A percentile compares a stretch with the other conserved stretches of the same genome.
These are phyloP conservation scores for Nesoenas mayeri DNA, from an alignment of 2,113 vertebrate genomes.

Conservation along the genomic window DNA sequence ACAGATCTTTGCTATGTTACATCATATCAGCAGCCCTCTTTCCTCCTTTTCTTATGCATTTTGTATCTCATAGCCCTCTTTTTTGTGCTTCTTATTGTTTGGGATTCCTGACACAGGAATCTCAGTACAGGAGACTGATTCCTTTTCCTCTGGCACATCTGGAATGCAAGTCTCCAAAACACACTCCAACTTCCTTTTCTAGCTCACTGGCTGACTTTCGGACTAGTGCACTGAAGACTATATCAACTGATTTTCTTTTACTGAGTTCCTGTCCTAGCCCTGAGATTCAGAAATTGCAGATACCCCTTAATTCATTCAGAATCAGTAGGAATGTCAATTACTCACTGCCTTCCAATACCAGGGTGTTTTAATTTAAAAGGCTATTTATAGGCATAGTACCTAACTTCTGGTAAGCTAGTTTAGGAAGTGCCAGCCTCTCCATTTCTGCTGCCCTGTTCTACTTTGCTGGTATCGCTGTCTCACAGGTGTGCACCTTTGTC, in stretches of 20 bases:
- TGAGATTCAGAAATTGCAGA: not conserved
- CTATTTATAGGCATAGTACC: not conserved
- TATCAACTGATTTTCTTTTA: not conserved
- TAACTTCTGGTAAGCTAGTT: not conserved
- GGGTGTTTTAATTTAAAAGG: not conserved
- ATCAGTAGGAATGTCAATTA: not conserved
- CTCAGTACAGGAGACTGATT: not conserved
- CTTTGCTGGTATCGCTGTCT: not conserved
- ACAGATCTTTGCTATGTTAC: not conserved
- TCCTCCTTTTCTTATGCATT: not conserved
- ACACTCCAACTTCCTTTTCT: not conserved
- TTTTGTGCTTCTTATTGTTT: not conserved
- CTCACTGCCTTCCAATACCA: not conserved
- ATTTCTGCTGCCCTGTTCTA: not conserved
- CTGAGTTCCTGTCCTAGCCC: not conserved
- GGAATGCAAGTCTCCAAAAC: not conserved
- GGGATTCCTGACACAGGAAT: not conserved
- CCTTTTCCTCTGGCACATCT: not conserved
- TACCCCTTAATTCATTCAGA: not conserved
- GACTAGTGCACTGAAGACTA: not conserved
- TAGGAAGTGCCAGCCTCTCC: not conserved
- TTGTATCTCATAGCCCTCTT: not conserved
- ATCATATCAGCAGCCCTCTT: not conserved
- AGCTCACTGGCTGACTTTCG: not conserved
- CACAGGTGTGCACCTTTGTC: not conserved